These are phyloP conservation scores for Gymnoscelis rufifasciata DNA, from an alignment of 2,888 invertebrate species.

Conservation along the genomic window DNA sequence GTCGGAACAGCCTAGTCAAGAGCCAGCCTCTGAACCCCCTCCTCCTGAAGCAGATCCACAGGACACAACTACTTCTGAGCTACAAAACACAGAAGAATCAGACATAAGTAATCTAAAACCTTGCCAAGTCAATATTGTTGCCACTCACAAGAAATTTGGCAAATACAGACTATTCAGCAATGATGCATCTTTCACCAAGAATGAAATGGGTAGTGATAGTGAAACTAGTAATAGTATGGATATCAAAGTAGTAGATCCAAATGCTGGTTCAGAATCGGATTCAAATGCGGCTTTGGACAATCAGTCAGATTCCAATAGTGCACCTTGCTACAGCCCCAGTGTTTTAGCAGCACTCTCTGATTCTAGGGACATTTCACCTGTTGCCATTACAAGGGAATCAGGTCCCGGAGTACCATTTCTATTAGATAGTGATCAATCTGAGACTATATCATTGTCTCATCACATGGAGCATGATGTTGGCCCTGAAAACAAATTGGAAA, in stretches of 20 bases:
- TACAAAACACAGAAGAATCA: constrained; percentile 32
- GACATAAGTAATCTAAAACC: constrained; percentile 36
- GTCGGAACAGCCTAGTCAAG: constrained; percentile 26
- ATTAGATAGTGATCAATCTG: constrained; percentile 27
- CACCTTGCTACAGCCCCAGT: constrained; percentile 48
- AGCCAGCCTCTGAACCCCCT: constrained; percentile 22
- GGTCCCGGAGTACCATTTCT: constrained; percentile 28
- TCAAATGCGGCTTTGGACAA: constrained; percentile 63
- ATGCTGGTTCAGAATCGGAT: constrained; percentile 73
- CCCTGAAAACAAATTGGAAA: constrained; percentile 22
- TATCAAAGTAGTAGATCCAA: constrained; percentile 62
- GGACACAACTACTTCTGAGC: constrained; percentile 21
- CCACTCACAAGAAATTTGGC: constrained; percentile 77
- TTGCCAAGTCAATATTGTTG: constrained; percentile 51
- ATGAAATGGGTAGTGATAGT: constrained; percentile 72
- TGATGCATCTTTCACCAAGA: constrained; percentile 55
- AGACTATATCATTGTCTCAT: constrained; percentile 12
- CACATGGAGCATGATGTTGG: constrained; percentile 21
- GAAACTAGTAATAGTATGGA: constrained; percentile 73
- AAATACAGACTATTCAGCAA: constrained; percentile 73
- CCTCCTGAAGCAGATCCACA: constrained; percentile 14
- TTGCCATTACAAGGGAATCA: constrained; percentile 23
- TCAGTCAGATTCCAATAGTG: constrained; percentile 57
- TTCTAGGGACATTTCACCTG: constrained; percentile 52
- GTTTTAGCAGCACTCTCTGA: constrained; percentile 34